phyloP scores from a whole-genome alignment of 2,888 invertebrate species.

The Orthosia gothica region DNA sequence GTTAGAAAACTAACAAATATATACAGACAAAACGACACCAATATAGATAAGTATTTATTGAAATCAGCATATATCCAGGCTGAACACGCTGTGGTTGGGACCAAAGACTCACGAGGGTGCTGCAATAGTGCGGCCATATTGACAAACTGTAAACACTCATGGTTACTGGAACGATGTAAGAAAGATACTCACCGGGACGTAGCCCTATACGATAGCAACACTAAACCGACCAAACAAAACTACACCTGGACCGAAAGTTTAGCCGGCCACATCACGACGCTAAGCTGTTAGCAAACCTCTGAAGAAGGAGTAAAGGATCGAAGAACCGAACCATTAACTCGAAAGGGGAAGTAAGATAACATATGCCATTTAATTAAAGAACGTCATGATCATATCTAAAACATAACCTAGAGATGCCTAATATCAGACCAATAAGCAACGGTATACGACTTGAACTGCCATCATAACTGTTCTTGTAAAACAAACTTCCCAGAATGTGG shows the following conservation, averaged over 20 bases:
- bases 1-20: conserved; percentile 24
- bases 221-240: no score
- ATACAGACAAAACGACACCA: not conserved
- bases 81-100: no score
- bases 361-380: not conserved
- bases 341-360: not conserved
- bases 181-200: not conserved
- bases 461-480: not conserved
- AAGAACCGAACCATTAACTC: not conserved
- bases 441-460: not conserved
- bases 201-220: no score
- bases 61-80: not conserved
- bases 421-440: not conserved
- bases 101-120: not conserved
- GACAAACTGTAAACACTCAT: not conserved
- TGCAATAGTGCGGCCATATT: not conserved
- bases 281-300: not conserved
- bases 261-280: not conserved
- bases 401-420: not conserved
- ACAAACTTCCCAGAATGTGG: conserved; percentile 1
- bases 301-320: not conserved
- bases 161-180: not conserved
- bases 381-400: not conserved
- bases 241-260: not conserved
- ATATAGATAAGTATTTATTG: not conserved